phyloP scores from a whole-genome alignment of 1,140 invertebrate species.

The Hetaerina americana region DNA sequence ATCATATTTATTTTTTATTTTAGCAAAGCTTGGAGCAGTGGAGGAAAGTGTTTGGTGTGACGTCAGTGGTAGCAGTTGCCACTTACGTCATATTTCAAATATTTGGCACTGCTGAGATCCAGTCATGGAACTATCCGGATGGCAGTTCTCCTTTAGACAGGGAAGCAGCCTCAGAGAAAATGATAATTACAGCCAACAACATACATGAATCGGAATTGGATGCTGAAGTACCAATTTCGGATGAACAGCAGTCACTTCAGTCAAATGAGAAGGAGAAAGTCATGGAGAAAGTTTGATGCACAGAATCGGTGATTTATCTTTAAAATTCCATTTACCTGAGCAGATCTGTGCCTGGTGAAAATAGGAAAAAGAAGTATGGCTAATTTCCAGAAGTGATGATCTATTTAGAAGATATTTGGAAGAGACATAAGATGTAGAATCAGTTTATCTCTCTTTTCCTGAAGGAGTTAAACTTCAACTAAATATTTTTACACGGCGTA shows the following conservation, averaged over 20 bases:
- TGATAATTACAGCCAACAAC: not conserved
- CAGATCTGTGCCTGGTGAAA: not conserved
- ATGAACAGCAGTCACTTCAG: not conserved
- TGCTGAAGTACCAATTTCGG: not conserved
- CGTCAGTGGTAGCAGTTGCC: slow-evolving; percentile 43
- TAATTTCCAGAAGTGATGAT: not conserved
- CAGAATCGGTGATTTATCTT: not conserved
- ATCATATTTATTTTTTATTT: slow-evolving; percentile 20
- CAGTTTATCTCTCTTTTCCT: not conserved
- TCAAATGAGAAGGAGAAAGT: not conserved
- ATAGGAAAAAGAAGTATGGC: not conserved
- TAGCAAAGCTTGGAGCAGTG: slow-evolving; percentile 50
- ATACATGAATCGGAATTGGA: not conserved
- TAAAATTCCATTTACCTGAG: too few relatives aligned
- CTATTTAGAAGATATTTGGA: not conserved
- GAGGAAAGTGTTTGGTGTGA: slow-evolving; percentile 55
- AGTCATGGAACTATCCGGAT: slow-evolving; percentile 42
- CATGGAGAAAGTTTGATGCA: not conserved
- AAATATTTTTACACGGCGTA: too few relatives aligned
- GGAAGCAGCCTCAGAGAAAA: not conserved
- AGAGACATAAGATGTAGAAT: not conserved
- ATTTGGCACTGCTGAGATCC: slow-evolving; percentile 49
- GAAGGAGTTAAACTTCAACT: too few relatives aligned
- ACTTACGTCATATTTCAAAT: slow-evolving; percentile 58
- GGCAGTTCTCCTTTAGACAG: slow-evolving; percentile 12